These are phyloP conservation scores for Myotis vivesi DNA, from an alignment of 2,797 vertebrate genomes.

Conservation along the genomic window DNA sequence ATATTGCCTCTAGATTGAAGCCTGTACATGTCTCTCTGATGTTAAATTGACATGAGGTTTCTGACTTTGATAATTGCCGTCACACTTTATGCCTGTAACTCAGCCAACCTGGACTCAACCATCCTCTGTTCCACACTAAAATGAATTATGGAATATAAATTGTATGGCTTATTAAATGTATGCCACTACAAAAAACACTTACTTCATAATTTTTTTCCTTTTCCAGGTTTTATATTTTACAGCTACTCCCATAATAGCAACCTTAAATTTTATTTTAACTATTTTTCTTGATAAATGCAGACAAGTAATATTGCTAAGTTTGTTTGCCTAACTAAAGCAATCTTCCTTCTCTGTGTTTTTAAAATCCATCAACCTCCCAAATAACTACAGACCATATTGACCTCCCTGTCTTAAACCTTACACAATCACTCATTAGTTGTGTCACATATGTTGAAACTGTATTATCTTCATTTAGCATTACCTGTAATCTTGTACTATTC, in stretches of 20 bases:
- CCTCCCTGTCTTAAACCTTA: background rate
- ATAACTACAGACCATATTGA: background rate
- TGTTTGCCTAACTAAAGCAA: background rate
- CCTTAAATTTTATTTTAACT: background rate
- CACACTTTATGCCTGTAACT: background rate
- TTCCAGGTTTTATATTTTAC: background rate
- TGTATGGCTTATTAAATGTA: background rate
- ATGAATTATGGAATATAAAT: background rate
- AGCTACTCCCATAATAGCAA: background rate
- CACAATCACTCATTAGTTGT: background rate
- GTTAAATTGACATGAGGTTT: background rate
- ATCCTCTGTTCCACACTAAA: background rate
- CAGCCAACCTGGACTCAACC: background rate
- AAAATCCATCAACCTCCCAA: background rate
- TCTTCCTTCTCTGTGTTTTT: background rate
- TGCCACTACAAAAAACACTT: background rate
- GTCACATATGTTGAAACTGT: background rate
- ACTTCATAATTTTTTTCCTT: background rate
- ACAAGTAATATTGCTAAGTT: background rate
- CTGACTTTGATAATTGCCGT: background rate
- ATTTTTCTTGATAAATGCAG: background rate
- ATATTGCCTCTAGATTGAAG: background rate
- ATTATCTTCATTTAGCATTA: background rate
- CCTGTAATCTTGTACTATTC: background rate
- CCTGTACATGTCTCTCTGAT: background rate